Percentiles rank a stretch among this genome's conserved stretches.
These are phyloP conservation scores for Netelia inedita DNA, from an alignment of 2,888 invertebrate species.

Conservation along the genomic window DNA sequence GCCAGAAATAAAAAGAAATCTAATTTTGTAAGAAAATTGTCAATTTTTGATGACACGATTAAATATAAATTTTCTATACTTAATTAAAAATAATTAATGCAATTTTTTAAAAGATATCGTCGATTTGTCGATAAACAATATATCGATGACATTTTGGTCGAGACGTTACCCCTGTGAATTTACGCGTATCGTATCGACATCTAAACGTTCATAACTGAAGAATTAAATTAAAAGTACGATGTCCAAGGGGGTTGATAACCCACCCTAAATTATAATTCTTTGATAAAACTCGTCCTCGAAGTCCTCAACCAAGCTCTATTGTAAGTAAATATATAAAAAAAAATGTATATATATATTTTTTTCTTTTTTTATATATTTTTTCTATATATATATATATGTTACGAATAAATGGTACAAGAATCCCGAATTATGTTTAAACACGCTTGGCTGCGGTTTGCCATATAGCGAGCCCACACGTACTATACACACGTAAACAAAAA, in stretches of 20 bases:
- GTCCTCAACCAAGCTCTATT: neutral
- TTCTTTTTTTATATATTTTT: neutral
- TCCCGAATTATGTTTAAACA: slow-evolving; percentile 63
- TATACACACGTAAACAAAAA: neutral
- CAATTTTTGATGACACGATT: too few species aligned
- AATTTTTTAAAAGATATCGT: too few species aligned
- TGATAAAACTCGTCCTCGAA: neutral
- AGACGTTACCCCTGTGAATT: too few species aligned
- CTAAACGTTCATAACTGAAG: neutral
- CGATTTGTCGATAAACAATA: too few species aligned
- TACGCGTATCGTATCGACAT: neutral
- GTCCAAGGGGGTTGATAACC: neutral
- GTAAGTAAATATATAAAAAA: neutral
- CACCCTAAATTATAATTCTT: neutral
- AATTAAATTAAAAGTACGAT: neutral
- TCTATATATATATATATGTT: slow-evolving; percentile 2
- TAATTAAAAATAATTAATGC: too few species aligned
- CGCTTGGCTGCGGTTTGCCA: slow-evolving; percentile 58
- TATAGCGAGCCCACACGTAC: slow-evolving; percentile 1
- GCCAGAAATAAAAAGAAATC: too few species aligned
- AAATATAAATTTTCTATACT: too few species aligned
- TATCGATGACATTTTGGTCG: too few species aligned
- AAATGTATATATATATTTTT: slow-evolving; percentile 8
- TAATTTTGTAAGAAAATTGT: too few species aligned
- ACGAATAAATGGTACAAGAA: slow-evolving; percentile 50